Percentiles rank a stretch among this genome's conserved stretches.
Evolutionary conservation across 2,888 invertebrate species (phyloP).

Genomic region (Andrena trimmerana): DNA sequence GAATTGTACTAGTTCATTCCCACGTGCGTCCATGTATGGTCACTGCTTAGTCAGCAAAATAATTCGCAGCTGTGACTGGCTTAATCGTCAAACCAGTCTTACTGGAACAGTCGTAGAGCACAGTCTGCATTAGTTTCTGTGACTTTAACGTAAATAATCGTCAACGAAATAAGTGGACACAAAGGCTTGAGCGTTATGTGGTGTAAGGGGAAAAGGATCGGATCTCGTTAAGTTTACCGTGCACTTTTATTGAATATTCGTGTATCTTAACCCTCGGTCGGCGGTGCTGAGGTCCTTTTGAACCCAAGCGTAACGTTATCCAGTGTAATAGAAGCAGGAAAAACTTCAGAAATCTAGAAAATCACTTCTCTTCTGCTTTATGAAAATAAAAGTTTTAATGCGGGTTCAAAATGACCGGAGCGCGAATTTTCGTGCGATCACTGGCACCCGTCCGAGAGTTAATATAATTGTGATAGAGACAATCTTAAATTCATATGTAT

Average conservation of each 20-base stretch:
- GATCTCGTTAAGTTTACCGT: neutral
- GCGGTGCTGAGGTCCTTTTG: no score
- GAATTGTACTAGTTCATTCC: slow-evolving; percentile 54
- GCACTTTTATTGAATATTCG: neutral
- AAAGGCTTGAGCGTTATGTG: neutral
- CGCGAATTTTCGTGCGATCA: no score
- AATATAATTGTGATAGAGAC: no score
- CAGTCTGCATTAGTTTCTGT: neutral
- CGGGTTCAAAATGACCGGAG: no score
- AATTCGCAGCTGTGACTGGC: slow-evolving; percentile 33
- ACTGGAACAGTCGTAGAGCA: neutral
- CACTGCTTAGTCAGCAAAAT: slow-evolving; percentile 65
- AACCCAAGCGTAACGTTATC: neutral
- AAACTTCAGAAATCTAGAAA: no score
- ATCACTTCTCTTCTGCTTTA: no score
- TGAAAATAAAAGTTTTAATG: no score
- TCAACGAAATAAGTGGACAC: neutral
- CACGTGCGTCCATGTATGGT: slow-evolving; percentile 51
- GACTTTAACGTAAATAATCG: neutral
- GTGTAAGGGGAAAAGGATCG: slow-evolving; percentile 7
- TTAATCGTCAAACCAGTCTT: slow-evolving; percentile 53
- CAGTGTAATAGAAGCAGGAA: neutral
- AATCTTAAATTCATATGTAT: neutral
- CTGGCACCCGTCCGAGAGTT: no score
- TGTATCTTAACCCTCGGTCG: neutral